Evolutionary conservation across 2,888 invertebrate species (phyloP).

Genomic region (Epinotia bilunana): DNA sequence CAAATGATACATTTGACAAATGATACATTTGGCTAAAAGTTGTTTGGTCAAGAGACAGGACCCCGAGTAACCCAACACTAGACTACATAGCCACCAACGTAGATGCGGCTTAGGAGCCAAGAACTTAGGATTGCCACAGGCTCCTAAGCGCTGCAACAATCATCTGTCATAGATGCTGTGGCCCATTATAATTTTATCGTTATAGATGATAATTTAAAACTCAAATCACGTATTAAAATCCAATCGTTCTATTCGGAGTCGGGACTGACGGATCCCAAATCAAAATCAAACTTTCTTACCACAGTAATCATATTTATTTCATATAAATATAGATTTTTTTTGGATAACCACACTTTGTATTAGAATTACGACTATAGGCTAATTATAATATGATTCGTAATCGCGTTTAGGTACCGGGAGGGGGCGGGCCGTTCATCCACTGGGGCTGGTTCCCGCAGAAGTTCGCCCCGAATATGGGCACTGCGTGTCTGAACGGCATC

Average conservation of each 20-base stretch:
- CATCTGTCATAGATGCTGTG: too few species aligned
- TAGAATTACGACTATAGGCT: constrained; percentile 65
- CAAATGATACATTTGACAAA: too few species aligned
- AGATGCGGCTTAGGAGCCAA: too few species aligned
- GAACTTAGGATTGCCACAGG: too few species aligned
- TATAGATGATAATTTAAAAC: too few species aligned
- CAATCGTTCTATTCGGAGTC: constrained; percentile 30
- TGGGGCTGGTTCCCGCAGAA: constrained; percentile 65
- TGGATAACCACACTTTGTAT: constrained; percentile 81
- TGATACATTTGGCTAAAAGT: too few species aligned
- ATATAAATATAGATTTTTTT: constrained; percentile 80
- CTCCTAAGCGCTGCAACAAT: too few species aligned
- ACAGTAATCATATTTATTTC: constrained; percentile 68
- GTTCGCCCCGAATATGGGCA: constrained; percentile 63
- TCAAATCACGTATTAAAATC: background rate
- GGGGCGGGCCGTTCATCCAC: constrained; percentile 71
- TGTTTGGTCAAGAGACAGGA: too few species aligned
- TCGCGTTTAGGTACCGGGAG: constrained; percentile 72
- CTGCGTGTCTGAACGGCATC: constrained; percentile 58
- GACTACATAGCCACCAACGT: too few species aligned
- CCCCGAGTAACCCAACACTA: too few species aligned
- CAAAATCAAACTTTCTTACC: constrained; percentile 50
- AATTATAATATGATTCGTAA: constrained; percentile 57
- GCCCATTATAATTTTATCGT: too few species aligned
- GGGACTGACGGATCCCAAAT: constrained; percentile 32